Percentiles rank a stretch among this genome's conserved stretches.
phyloP scores from a whole-genome alignment of 2,113 vertebrate species.

The Thryonomys swinderianus region DNA sequence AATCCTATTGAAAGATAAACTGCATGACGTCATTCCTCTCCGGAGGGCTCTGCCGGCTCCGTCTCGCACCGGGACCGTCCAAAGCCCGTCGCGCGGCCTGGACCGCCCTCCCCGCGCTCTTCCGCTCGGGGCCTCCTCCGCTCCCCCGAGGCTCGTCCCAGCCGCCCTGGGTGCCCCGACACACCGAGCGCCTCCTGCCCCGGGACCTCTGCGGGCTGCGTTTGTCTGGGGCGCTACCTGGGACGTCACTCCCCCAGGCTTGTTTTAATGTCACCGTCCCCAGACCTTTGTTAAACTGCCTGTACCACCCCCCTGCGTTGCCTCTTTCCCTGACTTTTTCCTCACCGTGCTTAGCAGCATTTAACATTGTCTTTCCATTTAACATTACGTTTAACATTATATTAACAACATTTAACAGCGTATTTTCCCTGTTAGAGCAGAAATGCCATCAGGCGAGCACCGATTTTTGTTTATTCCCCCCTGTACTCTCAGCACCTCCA shows the following conservation, averaged over 20 bases:
- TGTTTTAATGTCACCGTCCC: neutral
- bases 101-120: neutral
- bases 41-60: neutral
- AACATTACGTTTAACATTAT: neutral
- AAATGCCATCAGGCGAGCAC: neutral
- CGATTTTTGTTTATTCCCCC: neutral
- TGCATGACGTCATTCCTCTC: neutral
- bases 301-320: neutral
- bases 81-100: neutral
- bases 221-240: neutral
- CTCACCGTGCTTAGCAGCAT: neutral
- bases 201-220: neutral
- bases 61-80: no score
- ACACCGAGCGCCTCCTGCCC: neutral
- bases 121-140: neutral
- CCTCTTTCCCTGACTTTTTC: neutral
- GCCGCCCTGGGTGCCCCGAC: neutral
- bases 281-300: neutral
- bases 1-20: neutral
- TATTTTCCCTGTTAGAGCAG: neutral
- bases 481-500: neutral
- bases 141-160: fast-evolving
- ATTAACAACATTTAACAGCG: neutral
- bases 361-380: neutral
- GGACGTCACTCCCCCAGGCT: neutral